A percentile compares a stretch with the other conserved stretches of the same genome.
Evolutionary conservation across 2,113 vertebrate genomes (phyloP).

Genomic region (Macquaria ambigua): DNA sequence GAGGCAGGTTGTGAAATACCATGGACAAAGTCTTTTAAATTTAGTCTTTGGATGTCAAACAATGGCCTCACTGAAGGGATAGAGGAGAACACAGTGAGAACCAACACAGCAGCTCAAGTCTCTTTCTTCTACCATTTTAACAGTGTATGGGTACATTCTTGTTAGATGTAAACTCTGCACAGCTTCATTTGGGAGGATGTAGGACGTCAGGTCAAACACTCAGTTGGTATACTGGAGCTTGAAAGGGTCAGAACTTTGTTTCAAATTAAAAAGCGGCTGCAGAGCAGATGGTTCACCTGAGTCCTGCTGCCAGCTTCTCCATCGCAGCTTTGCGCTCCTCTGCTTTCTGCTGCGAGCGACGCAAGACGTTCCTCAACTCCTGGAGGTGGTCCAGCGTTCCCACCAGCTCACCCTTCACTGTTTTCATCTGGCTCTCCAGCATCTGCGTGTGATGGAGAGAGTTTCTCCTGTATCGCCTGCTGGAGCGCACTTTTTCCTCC

Average conservation of each 20-base stretch:
- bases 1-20: background rate
- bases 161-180: background rate
- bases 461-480: slow-evolving; percentile 86
- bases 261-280: background rate
- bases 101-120: slow-evolving; percentile 10
- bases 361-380: slow-evolving; percentile 87
- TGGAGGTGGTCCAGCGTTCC: slow-evolving; percentile 88
- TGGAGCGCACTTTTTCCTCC: slow-evolving; percentile 90
- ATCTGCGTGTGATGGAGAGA: slow-evolving; percentile 89
- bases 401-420: slow-evolving; percentile 88
- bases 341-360: slow-evolving; percentile 89
- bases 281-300: slow-evolving; percentile 84
- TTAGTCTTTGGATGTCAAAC: slow-evolving; percentile 3
- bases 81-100: background rate
- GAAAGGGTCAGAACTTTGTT: background rate
- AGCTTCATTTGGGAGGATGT: background rate
- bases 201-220: background rate
- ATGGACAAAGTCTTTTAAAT: background rate
- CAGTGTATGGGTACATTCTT: background rate
- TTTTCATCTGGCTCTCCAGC: slow-evolving; percentile 90
- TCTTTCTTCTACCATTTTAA: background rate
- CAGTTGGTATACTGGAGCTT: background rate
- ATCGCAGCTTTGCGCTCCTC: slow-evolving; percentile 89
- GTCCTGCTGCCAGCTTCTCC: slow-evolving; percentile 89
- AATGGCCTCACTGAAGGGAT: background rate